These are phyloP conservation scores for Geotrypetes seraphini DNA, from an alignment of 2,797 vertebrate genomes.

Conservation along the genomic window DNA sequence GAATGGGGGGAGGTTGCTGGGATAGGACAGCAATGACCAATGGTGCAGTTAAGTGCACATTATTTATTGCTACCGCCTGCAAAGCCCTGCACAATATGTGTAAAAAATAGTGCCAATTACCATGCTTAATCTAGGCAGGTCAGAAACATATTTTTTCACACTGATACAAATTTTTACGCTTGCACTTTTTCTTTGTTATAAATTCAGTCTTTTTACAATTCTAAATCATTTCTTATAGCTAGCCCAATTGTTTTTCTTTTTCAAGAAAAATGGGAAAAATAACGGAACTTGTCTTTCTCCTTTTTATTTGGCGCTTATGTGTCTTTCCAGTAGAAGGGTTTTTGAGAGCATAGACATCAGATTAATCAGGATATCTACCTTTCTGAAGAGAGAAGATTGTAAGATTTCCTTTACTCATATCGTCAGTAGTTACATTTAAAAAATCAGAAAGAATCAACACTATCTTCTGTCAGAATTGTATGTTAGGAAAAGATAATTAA, in stretches of 20 bases:
- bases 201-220: slow-evolving; percentile 22
- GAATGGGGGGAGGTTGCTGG: slow-evolving; percentile 64
- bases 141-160: slow-evolving; percentile 53
- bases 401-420: not conserved
- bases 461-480: too few species aligned
- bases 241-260: slow-evolving; percentile 10
- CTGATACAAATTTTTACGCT: slow-evolving; percentile 43
- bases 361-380: slow-evolving; percentile 1
- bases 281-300: not conserved
- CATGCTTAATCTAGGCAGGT: slow-evolving; percentile 56
- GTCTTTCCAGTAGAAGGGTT: not conserved
- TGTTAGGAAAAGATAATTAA: too few species aligned
- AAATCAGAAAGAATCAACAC: too few species aligned
- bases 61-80: slow-evolving; percentile 64
- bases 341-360: slow-evolving; percentile 7
- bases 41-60: slow-evolving; percentile 60
- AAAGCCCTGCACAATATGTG: slow-evolving; percentile 55
- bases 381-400: not conserved
- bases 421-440: too few species aligned
- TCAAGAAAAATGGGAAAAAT: not conserved
- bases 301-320: not conserved
- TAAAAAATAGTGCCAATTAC: slow-evolving; percentile 61
- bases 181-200: slow-evolving; percentile 22
- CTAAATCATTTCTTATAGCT: slow-evolving; percentile 11
- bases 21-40: slow-evolving; percentile 62